These are phyloP conservation scores for Neoaliturus tenellus DNA, from an alignment of 2,888 invertebrate species.

Conservation along the genomic window DNA sequence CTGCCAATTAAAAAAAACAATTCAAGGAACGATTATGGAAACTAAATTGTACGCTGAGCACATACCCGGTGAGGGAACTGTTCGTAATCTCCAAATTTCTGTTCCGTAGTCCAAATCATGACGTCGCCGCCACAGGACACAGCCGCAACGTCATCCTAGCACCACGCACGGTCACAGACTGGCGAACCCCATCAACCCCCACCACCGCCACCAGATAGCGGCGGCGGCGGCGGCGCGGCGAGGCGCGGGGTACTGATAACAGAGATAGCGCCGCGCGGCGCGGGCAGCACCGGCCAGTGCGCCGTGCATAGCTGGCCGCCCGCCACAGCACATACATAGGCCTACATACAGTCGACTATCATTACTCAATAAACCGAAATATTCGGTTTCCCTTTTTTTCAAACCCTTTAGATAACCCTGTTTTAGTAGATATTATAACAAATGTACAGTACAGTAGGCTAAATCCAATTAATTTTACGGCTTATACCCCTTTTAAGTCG, in stretches of 20 bases:
- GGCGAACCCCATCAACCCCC: not conserved
- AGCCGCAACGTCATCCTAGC: not conserved
- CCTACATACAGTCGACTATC: too few species aligned
- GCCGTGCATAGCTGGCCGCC: not conserved
- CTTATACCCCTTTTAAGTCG: too few species aligned
- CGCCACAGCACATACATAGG: too few species aligned
- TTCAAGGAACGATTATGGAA: too few species aligned
- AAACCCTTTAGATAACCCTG: too few species aligned
- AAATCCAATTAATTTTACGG: too few species aligned
- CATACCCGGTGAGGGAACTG: not conserved
- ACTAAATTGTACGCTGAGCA: too few species aligned
- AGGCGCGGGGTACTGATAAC: not conserved
- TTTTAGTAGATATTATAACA: too few species aligned
- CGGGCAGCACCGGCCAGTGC: not conserved
- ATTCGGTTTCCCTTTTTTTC: too few species aligned
- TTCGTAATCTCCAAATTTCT: conserved; percentile 9
- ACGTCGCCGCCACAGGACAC: not conserved
- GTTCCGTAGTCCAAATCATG: conserved; percentile 30
- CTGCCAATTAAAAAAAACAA: too few species aligned
- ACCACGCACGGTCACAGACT: not conserved
- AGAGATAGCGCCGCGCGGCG: not conserved
- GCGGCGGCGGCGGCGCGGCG: not conserved
- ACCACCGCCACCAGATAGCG: not conserved
- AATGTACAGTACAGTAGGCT: too few species aligned
- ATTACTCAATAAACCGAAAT: too few species aligned